Evolutionary conservation across 1,140 invertebrate genomes (phyloP).

Genomic region (Heliothis virescens): DNA sequence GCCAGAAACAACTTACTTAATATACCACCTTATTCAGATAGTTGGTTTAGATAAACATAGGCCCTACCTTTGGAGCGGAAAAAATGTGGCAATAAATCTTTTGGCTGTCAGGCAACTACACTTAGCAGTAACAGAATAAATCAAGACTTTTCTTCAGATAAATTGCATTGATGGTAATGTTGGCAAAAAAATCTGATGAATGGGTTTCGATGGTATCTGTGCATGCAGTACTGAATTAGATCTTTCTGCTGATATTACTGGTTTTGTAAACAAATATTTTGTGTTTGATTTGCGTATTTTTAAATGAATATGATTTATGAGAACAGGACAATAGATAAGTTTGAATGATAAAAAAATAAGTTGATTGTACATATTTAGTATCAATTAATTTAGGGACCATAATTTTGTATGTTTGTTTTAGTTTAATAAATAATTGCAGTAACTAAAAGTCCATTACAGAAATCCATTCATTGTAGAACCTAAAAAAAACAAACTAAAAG

Average conservation of each 20-base stretch:
- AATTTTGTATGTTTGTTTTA: no score
- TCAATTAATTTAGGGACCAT: no score
- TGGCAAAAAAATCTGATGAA: constrained; percentile 23
- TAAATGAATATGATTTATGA: no score
- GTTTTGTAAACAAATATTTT: background rate
- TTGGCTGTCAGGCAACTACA: constrained; percentile 59
- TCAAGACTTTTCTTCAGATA: constrained; percentile 53
- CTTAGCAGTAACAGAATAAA: constrained; percentile 59
- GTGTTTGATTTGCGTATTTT: background rate
- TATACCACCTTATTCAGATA: constrained; percentile 24
- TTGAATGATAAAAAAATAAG: no score
- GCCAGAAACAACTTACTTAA: constrained; percentile 23
- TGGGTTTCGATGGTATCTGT: background rate
- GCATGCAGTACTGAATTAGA: background rate
- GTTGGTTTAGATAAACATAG: constrained; percentile 39
- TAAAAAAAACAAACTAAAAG: background rate
- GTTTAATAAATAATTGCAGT: no score
- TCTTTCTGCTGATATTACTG: background rate
- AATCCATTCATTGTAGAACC: background rate
- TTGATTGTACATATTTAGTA: no score
- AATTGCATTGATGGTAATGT: constrained; percentile 47
- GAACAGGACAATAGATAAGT: no score
- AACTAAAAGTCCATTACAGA: background rate
- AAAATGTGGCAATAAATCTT: constrained; percentile 69
- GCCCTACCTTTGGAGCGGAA: constrained; percentile 59